Percentiles rank a stretch among this genome's conserved stretches.
These are phyloP conservation scores for Collichthys lucidus DNA, from an alignment of 2,113 vertebrate genomes.

Conservation along the genomic window DNA sequence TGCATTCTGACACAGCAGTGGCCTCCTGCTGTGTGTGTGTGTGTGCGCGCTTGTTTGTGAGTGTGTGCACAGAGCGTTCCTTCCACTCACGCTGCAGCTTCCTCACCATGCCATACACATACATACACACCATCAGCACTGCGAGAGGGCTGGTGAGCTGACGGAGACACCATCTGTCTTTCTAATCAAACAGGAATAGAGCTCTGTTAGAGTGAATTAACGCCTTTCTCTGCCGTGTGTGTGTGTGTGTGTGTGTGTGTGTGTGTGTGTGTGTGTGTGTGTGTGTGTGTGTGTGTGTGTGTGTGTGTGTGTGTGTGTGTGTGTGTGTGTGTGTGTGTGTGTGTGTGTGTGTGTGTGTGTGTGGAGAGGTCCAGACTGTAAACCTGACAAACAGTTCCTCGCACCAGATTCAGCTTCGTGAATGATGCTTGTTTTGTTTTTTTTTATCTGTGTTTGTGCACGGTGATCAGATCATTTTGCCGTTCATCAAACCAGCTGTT, in stretches of 20 bases:
- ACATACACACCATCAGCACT: slow-evolving; percentile 34
- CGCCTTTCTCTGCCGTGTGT: slow-evolving; percentile 18
- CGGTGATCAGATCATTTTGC: slow-evolving; percentile 8
- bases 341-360: neutral
- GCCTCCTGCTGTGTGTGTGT: slow-evolving; percentile 54
- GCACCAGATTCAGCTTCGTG: slow-evolving; percentile 1
- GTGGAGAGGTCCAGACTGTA: neutral
- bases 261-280: neutral
- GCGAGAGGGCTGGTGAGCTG: slow-evolving; percentile 46
- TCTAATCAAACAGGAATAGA: slow-evolving; percentile 67
- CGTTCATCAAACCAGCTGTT: slow-evolving; percentile 41
- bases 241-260: neutral
- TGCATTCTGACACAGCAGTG: slow-evolving; percentile 43
- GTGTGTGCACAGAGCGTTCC: slow-evolving; percentile 20
- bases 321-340: neutral
- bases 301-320: neutral
- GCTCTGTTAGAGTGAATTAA: slow-evolving; percentile 40
- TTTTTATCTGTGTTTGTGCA: neutral
- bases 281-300: neutral
- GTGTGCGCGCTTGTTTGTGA: neutral
- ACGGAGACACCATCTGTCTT: slow-evolving; percentile 73
- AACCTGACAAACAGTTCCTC: slow-evolving; percentile 35
- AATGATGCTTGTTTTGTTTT: slow-evolving; percentile 18
- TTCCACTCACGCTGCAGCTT: slow-evolving; percentile 5
- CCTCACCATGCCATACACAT: slow-evolving; percentile 10